Percentiles rank a stretch among this genome's conserved stretches.
phyloP scores from a whole-genome alignment of 1,140 invertebrate species.

The Caligus rogercresseyi region DNA sequence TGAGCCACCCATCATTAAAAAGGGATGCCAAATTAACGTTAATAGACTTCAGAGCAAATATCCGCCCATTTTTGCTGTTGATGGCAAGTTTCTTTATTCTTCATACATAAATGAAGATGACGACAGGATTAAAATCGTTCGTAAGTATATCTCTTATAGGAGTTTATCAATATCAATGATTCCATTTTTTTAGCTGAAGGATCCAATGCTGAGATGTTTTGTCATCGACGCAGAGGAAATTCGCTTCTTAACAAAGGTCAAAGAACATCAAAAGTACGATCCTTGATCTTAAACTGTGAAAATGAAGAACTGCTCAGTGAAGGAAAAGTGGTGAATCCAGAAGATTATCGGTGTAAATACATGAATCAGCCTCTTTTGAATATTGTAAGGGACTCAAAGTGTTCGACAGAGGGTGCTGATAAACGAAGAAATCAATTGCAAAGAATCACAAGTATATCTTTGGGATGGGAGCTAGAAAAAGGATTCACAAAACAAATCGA shows the following conservation, averaged over 20 bases:
- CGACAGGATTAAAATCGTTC: background rate
- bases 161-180: constrained; percentile 27
- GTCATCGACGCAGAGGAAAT: background rate
- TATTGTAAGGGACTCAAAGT: background rate
- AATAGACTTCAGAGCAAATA: background rate
- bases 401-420: background rate
- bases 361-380: background rate
- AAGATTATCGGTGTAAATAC: background rate
- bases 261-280: background rate
- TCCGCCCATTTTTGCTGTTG: background rate
- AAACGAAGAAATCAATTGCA: background rate
- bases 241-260: background rate
- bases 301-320: background rate
- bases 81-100: background rate
- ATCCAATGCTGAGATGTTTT: background rate
- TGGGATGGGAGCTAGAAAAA: background rate
- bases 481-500: constrained; percentile 8
- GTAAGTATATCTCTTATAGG: background rate
- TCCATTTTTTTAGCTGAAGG: background rate
- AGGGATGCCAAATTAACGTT: background rate
- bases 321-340: background rate
- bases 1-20: background rate
- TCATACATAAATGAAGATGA: background rate
- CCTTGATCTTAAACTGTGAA: background rate
- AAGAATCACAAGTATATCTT: background rate